phyloP scores from a whole-genome alignment of 2,113 vertebrate species.

The Brachyhypopomus occidentalis region DNA sequence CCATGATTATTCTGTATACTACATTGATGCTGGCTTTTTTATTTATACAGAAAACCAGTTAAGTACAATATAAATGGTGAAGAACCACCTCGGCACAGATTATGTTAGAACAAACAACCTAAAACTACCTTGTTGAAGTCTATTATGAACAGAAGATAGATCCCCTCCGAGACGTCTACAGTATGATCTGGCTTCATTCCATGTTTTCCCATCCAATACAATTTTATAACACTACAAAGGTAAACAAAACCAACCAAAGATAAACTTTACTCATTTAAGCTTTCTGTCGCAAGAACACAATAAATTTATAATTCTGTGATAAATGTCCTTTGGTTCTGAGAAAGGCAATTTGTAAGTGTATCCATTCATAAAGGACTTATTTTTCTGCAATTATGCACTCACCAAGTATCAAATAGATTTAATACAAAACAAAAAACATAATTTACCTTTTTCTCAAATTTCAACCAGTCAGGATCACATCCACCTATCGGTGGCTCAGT shows the following conservation, averaged over 20 bases:
- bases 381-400: not conserved
- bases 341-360: too few relatives aligned
- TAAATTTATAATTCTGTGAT: too few relatives aligned
- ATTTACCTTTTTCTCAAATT: slow-evolving; percentile 78
- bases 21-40: too few relatives aligned
- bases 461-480: slow-evolving; percentile 79
- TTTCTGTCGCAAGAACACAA: too few relatives aligned
- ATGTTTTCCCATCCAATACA: slow-evolving; percentile 67
- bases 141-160: slow-evolving; percentile 76
- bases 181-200: slow-evolving; percentile 78
- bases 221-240: slow-evolving; percentile 82
- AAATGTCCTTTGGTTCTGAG: too few relatives aligned
- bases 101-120: not conserved
- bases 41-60: too few relatives aligned
- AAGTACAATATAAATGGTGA: not conserved
- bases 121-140: slow-evolving; percentile 77
- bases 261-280: too few relatives aligned
- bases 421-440: not conserved
- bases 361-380: not conserved
- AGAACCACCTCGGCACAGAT: not conserved
- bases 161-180: slow-evolving; percentile 78
- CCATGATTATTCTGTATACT: too few relatives aligned
- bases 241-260: not conserved
- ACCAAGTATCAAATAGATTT: not conserved
- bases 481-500: slow-evolving; percentile 73